phyloP scores from a whole-genome alignment of 1,140 invertebrate genomes.

The Streblospio benedicti region DNA sequence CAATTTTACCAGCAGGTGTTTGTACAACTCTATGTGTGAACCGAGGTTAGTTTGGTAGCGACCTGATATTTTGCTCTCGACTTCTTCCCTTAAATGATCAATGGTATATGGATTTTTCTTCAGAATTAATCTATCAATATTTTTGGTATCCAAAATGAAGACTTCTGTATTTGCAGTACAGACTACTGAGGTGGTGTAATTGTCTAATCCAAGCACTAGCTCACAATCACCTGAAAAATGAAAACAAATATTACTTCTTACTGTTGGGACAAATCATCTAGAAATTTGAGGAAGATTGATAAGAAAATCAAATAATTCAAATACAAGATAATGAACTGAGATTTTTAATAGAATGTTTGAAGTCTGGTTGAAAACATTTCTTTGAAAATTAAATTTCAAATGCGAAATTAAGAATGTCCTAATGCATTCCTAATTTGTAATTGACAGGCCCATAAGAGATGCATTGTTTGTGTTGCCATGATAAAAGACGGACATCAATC shows the following conservation, averaged over 20 bases:
- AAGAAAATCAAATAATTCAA: too few species aligned
- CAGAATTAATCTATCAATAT: slow-evolving; percentile 10
- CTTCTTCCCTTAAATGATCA: background rate
- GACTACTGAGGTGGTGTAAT: slow-evolving; percentile 9
- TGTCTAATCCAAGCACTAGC: slow-evolving; percentile 3
- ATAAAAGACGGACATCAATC: too few species aligned
- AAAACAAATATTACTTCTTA: background rate
- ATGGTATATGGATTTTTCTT: slow-evolving; percentile 7
- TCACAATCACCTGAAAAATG: slow-evolving; percentile 8
- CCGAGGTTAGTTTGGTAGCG: background rate
- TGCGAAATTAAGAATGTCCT: too few species aligned
- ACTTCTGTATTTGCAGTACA: slow-evolving; percentile 15
- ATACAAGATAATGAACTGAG: too few species aligned
- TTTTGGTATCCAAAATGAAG: slow-evolving; percentile 14
- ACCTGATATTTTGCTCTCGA: slow-evolving; percentile 1
- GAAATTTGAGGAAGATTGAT: too few species aligned
- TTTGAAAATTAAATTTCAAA: too few species aligned
- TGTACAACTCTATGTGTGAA: slow-evolving; percentile 4
- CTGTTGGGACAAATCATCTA: too few species aligned
- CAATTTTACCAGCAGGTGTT: slow-evolving; percentile 2
- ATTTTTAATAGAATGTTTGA: too few species aligned
- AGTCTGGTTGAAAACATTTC: too few species aligned
- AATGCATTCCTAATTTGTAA: too few species aligned
- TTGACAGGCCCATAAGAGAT: too few species aligned
- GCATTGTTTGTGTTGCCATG: too few species aligned